Evolutionary conservation across 2,888 invertebrate species (phyloP), one percentile per base, ranked within the genome.

Genomic region (Eupeodes latifasciatus): DNA sequence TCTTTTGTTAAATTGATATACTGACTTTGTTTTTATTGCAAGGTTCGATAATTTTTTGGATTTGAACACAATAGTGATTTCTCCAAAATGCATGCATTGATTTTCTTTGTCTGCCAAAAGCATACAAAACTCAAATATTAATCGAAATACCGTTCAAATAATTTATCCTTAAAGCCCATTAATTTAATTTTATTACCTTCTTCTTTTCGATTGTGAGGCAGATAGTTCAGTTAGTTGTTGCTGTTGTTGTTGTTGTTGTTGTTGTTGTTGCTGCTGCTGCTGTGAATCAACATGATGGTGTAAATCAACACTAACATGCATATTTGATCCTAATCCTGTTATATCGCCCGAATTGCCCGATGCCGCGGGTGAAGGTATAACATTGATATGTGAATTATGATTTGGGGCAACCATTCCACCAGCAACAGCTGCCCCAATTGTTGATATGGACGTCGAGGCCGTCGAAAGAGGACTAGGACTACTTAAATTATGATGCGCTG

Each of bases 331-430:
- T 77, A 87, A 40, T 19, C 80, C 47, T 4, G 64, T 19, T 55
- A 89, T 81, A 72, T 90, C 90, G 74, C 66, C 61, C 19, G 88
- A 67, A 55, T 62, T 77, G 19, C 61, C 85, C 11, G 27, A 27
- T 27, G 85, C 40, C 40, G 40, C 81, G 10, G 89, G 85, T 57
- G 82, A 79, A 49, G 67, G 76, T 55, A 88, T 64, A 67, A 77
- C 67, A 77, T 61, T 83, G 19, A 84, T 66, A 81, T 88, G 85
- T 53, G 81, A 89, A 19, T 53, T 69, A 55, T 90, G 90, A 78
- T 86, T 89, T 19, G 90, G 90, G 57, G 85, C 89, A 78, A 90
- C 87, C 90, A 90, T 85, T 36, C 89, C 89, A 66, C 90, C 89
- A 83, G 90, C 89, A 86, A 90, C 89, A 75, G 88, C 88, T 79